phyloP scores from a whole-genome alignment of 2,888 invertebrate species.

The Anoplius nigerrimus region DNA sequence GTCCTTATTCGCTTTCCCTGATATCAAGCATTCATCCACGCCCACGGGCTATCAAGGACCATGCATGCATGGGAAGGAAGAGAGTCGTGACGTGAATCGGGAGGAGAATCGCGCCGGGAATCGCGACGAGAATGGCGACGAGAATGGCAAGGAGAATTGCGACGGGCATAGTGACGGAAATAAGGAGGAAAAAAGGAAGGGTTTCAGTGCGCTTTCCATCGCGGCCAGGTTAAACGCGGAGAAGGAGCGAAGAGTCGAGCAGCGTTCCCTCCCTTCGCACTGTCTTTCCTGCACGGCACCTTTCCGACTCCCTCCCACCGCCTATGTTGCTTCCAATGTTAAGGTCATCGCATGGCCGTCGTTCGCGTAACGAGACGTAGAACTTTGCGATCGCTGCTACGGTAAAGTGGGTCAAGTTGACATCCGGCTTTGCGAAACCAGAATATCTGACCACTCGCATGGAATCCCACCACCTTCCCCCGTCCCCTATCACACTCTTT shows the following conservation, averaged over 20 bases:
- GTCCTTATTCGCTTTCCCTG: conserved; percentile 69
- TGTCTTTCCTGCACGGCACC: too few relatives aligned
- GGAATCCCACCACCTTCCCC: neutral
- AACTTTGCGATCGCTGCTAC: too few relatives aligned
- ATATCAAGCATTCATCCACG: conserved; percentile 32
- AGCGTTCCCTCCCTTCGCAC: neutral
- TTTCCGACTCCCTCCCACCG: too few relatives aligned
- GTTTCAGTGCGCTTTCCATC: neutral
- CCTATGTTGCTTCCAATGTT: conserved; percentile 52
- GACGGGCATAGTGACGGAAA: too few relatives aligned
- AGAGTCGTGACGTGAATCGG: neutral
- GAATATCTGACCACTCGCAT: conserved; percentile 23
- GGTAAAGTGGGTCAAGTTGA: conserved; percentile 64
- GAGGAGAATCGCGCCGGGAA: conserved; percentile 13
- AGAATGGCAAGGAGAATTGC: conserved; percentile 1
- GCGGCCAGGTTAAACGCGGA: too few relatives aligned
- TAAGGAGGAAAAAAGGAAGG: neutral
- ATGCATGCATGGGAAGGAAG: neutral
- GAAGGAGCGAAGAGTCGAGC: conserved; percentile 1
- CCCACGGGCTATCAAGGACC: conserved; percentile 13
- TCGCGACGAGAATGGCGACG: conserved; percentile 3
- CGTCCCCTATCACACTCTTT: conserved; percentile 1
- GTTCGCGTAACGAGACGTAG: conserved; percentile 21
- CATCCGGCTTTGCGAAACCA: conserved; percentile 61
- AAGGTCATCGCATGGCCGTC: conserved; percentile 59